Conservation (phyloP, 2,888 invertebrate genomes). For the Pterostichus madidus region DNA sequence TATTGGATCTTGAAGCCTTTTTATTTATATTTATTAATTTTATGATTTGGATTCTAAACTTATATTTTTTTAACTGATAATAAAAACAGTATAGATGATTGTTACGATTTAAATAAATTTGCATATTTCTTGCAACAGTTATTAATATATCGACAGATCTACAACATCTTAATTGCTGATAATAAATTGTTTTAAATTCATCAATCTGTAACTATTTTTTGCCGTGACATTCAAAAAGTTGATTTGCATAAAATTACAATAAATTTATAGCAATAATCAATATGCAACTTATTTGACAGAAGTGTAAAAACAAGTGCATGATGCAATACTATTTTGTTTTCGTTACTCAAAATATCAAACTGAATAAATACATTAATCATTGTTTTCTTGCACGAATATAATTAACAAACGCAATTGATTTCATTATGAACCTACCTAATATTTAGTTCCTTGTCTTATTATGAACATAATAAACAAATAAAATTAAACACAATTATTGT, state of each 20-base stretch:
- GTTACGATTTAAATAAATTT: background rate
- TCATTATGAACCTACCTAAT: too few relatives aligned
- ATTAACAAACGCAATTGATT: too few relatives aligned
- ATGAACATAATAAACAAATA: background rate
- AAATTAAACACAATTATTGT: slow-evolving; percentile 1
- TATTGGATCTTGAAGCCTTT: too few relatives aligned
- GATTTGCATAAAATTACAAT: slow-evolving; percentile 14
- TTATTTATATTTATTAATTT: too few relatives aligned
- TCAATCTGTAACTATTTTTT: slow-evolving; percentile 6
- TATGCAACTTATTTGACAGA: background rate
- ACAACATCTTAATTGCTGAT: background rate
- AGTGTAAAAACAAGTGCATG: slow-evolving; percentile 10
- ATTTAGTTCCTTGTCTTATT: too few relatives aligned
- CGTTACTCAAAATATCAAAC: background rate
- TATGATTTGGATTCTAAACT: background rate
- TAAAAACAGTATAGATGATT: background rate
- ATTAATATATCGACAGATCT: slow-evolving; percentile 1
- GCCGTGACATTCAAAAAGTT: slow-evolving; percentile 6
- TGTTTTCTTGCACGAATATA: background rate
- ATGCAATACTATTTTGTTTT: slow-evolving; percentile 14
- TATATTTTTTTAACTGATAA: background rate
- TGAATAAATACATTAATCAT: background rate
- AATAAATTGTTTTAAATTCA: slow-evolving; percentile 11
- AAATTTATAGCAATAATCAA: slow-evolving; percentile 2
- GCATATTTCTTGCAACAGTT: background rate